Percentiles rank a stretch among this genome's conserved stretches.
Conservation (phyloP, 1,140 invertebrate species). For the Calephelis virginiensis region DNA sequence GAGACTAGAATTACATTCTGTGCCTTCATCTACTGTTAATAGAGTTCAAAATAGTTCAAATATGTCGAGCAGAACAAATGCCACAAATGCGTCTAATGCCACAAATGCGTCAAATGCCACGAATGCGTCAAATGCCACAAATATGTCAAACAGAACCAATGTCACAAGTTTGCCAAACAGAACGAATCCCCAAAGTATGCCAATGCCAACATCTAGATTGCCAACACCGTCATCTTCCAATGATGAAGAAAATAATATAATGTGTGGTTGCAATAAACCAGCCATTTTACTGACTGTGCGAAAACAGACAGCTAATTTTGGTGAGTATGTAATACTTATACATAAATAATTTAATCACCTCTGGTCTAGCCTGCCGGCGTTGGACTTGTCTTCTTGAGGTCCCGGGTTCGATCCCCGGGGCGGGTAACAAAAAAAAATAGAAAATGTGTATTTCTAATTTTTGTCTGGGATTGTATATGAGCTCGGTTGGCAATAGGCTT, state of each 20-base stretch:
- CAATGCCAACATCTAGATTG: constrained; percentile 33
- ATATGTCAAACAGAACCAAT: constrained; percentile 1
- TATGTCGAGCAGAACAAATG: not conserved
- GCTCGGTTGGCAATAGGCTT: too few relatives aligned
- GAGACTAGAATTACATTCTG: constrained; percentile 27
- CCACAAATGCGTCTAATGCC: not conserved
- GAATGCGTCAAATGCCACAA: not conserved
- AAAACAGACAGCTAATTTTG: constrained; percentile 89
- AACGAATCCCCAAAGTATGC: constrained; percentile 34
- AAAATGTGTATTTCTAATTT: too few relatives aligned
- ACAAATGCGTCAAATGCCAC: not conserved
- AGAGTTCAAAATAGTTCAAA: constrained; percentile 36
- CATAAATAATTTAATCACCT: too few relatives aligned
- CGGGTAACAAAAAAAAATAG: too few relatives aligned
- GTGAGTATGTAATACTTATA: constrained; percentile 50
- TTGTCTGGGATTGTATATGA: too few relatives aligned
- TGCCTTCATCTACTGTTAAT: constrained; percentile 38
- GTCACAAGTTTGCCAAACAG: not conserved
- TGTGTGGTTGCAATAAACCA: constrained; percentile 80
- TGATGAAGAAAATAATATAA: constrained; percentile 68
- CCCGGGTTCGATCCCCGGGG: too few relatives aligned
- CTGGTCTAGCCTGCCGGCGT: too few relatives aligned
- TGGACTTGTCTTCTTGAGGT: too few relatives aligned
- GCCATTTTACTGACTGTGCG: constrained; percentile 84
- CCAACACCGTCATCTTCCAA: constrained; percentile 25